A percentile compares a stretch with the other conserved stretches of the same genome.
These are phyloP conservation scores for Poecile montanus DNA, from an alignment of 2,797 vertebrate genomes.

Conservation along the genomic window DNA sequence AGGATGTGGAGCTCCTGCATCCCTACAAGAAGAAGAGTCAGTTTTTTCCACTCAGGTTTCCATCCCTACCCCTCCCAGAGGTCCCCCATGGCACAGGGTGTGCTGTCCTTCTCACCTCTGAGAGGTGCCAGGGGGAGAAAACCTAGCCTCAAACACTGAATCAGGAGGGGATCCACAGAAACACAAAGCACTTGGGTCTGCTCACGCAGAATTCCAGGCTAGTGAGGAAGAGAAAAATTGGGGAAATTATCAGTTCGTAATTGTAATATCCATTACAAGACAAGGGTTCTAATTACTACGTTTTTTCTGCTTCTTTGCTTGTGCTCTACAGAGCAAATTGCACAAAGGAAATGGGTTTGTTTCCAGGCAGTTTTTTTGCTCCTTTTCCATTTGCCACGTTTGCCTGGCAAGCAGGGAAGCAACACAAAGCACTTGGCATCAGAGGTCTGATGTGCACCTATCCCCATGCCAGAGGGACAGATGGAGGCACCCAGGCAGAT, in stretches of 20 bases:
- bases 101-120: background rate
- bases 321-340: background rate
- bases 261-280: background rate
- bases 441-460: background rate
- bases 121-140: background rate
- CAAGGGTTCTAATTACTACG: background rate
- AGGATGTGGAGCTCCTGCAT: background rate
- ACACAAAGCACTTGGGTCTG: background rate
- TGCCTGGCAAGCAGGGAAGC: background rate
- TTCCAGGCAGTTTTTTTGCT: background rate
- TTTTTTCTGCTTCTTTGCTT: background rate
- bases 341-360: background rate
- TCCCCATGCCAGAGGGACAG: rapidly evolving
- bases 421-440: background rate
- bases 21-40: background rate
- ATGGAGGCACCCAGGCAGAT: background rate
- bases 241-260: background rate
- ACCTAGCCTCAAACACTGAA: no score
- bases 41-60: background rate
- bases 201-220: background rate
- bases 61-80: background rate
- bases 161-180: background rate
- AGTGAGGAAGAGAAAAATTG: background rate
- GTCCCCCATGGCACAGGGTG: background rate
- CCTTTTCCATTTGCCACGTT: background rate